Percentiles rank a stretch among this genome's conserved stretches.
phyloP scores from a whole-genome alignment of 92 coral and sea anemone species.

The Porites rus region DNA sequence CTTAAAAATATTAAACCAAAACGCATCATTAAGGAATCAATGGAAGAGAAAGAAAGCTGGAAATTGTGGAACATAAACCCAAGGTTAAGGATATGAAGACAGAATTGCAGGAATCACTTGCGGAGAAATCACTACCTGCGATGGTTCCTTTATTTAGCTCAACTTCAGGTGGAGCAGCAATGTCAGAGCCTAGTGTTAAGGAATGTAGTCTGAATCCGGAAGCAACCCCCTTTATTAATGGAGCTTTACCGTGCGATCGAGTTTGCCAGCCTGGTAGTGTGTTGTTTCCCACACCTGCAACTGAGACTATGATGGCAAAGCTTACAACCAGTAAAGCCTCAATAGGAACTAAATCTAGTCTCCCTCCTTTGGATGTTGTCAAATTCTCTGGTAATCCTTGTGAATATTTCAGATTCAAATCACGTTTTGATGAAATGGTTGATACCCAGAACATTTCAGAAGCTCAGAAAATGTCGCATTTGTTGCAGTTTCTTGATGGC shows the following conservation, averaged over 20 bases:
- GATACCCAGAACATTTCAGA: slow-evolving; percentile 49
- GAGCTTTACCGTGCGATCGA: too few species aligned
- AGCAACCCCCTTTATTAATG: neutral
- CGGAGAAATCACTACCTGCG: too few species aligned
- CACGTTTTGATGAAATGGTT: slow-evolving; percentile 58
- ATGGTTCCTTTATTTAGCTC: neutral
- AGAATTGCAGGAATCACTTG: neutral
- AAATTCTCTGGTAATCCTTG: slow-evolving; percentile 60
- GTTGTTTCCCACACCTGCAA: too few species aligned
- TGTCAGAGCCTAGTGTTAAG: neutral
- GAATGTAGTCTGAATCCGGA: neutral
- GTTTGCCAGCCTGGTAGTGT: too few species aligned
- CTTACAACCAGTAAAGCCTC: too few species aligned
- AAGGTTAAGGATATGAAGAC: neutral
- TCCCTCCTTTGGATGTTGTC: slow-evolving; percentile 56
- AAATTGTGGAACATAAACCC: neutral
- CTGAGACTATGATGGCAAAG: too few species aligned
- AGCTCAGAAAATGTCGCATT: slow-evolving; percentile 43
- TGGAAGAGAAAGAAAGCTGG: too few species aligned
- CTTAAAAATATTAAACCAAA: too few species aligned
- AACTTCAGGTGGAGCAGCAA: neutral
- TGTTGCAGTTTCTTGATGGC: too few species aligned
- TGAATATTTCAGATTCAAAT: neutral
- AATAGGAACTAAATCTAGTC: neutral
- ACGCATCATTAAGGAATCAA: too few species aligned